Evolutionary conservation across 2,113 vertebrate genomes (phyloP).

Genomic region (Onychorhynchus coronatus): DNA sequence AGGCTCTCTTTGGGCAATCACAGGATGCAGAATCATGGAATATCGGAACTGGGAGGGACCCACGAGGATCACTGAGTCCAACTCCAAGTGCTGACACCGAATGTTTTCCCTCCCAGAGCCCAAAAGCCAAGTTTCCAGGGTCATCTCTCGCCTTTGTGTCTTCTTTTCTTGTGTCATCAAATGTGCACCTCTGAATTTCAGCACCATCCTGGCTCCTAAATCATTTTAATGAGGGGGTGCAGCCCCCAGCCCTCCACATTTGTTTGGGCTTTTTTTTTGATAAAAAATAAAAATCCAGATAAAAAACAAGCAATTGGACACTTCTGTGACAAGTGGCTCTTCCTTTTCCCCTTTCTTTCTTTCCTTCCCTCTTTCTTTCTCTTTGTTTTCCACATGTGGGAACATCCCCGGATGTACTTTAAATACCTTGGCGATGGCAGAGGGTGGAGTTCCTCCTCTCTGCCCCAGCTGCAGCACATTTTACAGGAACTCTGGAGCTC

Average conservation of each 20-base stretch:
- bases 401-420: too few species aligned
- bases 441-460: too few species aligned
- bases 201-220: neutral
- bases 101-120: neutral
- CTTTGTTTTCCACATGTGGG: too few species aligned
- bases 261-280: neutral
- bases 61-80: neutral
- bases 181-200: neutral
- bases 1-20: neutral
- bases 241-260: neutral
- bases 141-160: too few species aligned
- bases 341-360: too few species aligned
- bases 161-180: neutral
- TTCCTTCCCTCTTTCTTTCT: too few species aligned
- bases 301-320: neutral
- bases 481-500: too few species aligned
- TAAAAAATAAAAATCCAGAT: too few species aligned
- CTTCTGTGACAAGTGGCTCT: neutral
- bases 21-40: neutral
- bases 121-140: neutral
- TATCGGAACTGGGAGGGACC: neutral
- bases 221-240: rapidly evolving
- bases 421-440: too few species aligned
- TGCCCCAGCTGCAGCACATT: too few species aligned
- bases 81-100: neutral